Percentiles rank a stretch among this genome's conserved stretches.
phyloP scores from a whole-genome alignment of 2,888 invertebrate genomes.

The Griposia aprilina region DNA sequence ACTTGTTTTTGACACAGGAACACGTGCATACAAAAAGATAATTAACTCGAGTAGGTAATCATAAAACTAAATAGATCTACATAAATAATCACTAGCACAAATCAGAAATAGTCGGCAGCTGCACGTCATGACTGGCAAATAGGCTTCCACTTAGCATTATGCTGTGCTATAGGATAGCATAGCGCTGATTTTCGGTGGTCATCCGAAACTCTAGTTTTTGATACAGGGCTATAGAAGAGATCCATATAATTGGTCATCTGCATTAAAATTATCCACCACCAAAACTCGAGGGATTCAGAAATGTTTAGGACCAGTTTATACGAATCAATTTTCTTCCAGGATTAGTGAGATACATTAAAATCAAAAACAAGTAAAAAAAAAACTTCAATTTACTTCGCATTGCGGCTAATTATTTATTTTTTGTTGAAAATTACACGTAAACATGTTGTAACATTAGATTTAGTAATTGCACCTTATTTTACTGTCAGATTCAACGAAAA shows the following conservation, averaged over 20 bases:
- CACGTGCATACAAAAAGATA: not conserved
- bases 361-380: not conserved
- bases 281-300: not conserved
- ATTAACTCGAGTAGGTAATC: not conserved
- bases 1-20: not conserved
- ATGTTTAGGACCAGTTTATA: not conserved
- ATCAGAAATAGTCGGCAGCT: not conserved
- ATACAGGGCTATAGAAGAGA: not conserved
- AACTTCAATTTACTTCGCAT: not conserved
- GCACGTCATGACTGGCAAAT: not conserved
- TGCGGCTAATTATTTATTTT: not conserved
- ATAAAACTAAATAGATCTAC: not conserved
- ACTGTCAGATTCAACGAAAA: constrained; percentile 36
- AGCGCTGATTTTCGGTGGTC: not conserved
- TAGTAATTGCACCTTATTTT: constrained; percentile 34
- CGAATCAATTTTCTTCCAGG: not conserved
- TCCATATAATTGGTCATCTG: not conserved
- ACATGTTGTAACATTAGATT: constrained; percentile 14
- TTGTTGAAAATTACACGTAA: constrained; percentile 4
- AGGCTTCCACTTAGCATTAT: not conserved
- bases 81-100: not conserved
- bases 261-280: not conserved
- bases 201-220: not conserved
- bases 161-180: not conserved
- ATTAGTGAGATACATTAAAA: not conserved